Percentiles rank a stretch among this genome's conserved stretches.
These are phyloP conservation scores for Mus spretus DNA, from an alignment of 2,797 vertebrate species.

Conservation along the genomic window DNA sequence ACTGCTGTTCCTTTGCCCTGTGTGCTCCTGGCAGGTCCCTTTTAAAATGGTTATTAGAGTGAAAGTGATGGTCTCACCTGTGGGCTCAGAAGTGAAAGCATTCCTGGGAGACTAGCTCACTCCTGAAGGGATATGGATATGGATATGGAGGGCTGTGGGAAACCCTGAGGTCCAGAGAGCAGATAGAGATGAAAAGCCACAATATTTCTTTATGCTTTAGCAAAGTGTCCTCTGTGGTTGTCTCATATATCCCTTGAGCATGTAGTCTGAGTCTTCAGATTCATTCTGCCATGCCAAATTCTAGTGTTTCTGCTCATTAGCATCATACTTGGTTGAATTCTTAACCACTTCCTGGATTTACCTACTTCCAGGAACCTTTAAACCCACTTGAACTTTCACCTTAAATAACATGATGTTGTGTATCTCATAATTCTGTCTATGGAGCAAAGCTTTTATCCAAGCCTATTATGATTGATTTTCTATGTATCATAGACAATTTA, in stretches of 20 bases:
- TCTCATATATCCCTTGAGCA: not conserved
- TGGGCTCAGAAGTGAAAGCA: no score
- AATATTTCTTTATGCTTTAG: not conserved
- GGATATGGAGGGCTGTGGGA: no score
- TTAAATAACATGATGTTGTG: slow-evolving; percentile 36
- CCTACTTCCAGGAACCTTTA: not conserved
- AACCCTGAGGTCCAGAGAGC: no score
- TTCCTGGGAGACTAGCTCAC: no score
- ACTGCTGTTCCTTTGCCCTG: no score
- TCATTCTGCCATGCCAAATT: not conserved
- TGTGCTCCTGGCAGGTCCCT: no score
- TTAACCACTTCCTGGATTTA: not conserved
- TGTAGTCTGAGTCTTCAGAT: not conserved
- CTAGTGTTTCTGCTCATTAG: not conserved
- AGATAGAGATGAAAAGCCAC: no score
- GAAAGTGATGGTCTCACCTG: no score
- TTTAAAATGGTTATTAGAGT: no score
- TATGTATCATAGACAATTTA: not conserved
- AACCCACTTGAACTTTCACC: not conserved
- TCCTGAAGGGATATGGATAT: no score
- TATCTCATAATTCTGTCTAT: slow-evolving; percentile 25
- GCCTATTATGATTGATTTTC: not conserved
- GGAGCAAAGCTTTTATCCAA: not conserved
- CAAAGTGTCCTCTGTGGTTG: not conserved
- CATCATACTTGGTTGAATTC: not conserved